These are phyloP conservation scores for Falco rusticolus DNA, from an alignment of 2,797 vertebrate species.

Conservation along the genomic window DNA sequence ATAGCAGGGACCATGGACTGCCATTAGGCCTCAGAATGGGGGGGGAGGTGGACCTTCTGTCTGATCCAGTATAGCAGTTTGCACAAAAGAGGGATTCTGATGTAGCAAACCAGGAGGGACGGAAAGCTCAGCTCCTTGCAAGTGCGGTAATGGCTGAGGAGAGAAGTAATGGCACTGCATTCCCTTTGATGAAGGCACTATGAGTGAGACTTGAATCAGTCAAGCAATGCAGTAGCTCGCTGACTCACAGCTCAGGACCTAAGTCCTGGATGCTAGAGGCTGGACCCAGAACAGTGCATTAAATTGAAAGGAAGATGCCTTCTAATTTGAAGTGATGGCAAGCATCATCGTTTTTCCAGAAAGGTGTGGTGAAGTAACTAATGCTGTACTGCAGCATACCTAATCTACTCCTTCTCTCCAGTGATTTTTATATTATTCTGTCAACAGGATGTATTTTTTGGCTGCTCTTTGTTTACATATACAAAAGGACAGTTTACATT, in stretches of 20 bases:
- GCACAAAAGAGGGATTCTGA: not conserved
- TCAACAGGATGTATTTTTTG: conserved; percentile 52
- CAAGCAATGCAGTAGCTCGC: not conserved
- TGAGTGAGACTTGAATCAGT: not conserved
- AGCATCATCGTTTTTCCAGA: not conserved
- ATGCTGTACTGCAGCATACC: not conserved
- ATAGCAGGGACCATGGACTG: not conserved
- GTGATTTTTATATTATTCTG: not conserved
- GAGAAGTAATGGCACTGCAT: not conserved
- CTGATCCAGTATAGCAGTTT: not conserved
- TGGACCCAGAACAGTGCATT: not conserved
- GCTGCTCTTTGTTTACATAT: not conserved
- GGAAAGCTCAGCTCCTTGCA: not conserved
- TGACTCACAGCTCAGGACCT: conserved; percentile 37
- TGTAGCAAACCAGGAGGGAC: not conserved
- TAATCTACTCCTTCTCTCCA: not conserved
- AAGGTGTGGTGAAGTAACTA: not conserved
- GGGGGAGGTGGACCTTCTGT: not conserved
- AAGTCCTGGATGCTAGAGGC: conserved; percentile 5
- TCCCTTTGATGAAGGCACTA: not conserved
- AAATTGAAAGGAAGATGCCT: not conserved
- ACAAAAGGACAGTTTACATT: conserved; percentile 21
- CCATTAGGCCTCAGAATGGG: not conserved
- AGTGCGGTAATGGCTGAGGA: not conserved
- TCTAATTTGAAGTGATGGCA: conserved; percentile 27